Evolutionary conservation across 2,113 vertebrate species (phyloP).

Genomic region (Chaetorhynchus papuensis): DNA sequence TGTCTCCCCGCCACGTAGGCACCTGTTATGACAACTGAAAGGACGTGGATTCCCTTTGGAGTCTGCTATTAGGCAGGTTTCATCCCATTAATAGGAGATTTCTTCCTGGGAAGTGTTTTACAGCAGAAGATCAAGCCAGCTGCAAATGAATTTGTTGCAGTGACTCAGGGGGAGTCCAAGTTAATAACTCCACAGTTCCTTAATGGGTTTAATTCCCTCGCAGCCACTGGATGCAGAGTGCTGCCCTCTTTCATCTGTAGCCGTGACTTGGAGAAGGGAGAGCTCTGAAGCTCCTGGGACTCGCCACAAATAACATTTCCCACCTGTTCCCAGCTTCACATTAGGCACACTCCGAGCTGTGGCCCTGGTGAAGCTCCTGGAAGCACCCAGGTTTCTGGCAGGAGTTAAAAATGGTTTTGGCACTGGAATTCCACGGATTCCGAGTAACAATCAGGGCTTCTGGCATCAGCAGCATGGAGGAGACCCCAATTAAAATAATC

Average conservation of each 20-base stretch:
- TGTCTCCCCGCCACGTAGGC: not conserved
- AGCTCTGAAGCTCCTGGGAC: constrained; percentile 7
- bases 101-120: constrained; percentile 30
- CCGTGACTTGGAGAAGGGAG: not conserved
- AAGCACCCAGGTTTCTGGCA: not conserved
- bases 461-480: not conserved
- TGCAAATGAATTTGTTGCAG: constrained; percentile 35
- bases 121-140: constrained; percentile 12
- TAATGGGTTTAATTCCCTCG: constrained; percentile 47
- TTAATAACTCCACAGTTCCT: not conserved
- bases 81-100: constrained; percentile 37
- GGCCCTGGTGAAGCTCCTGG: not conserved
- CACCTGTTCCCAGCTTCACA: not conserved
- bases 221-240: constrained; percentile 25
- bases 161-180: constrained; percentile 52
- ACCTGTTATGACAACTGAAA: constrained; percentile 42
- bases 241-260: constrained; percentile 27
- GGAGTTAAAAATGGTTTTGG: not conserved
- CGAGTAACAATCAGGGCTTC: not conserved
- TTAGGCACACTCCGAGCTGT: not conserved
- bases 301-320: constrained; percentile 23
- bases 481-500: not conserved
- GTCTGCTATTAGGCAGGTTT: constrained; percentile 50
- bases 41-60: constrained; percentile 43
- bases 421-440: not conserved